These are phyloP conservation scores for Scleropages formosus DNA, from an alignment of 2,797 vertebrate species.

Conservation along the genomic window DNA sequence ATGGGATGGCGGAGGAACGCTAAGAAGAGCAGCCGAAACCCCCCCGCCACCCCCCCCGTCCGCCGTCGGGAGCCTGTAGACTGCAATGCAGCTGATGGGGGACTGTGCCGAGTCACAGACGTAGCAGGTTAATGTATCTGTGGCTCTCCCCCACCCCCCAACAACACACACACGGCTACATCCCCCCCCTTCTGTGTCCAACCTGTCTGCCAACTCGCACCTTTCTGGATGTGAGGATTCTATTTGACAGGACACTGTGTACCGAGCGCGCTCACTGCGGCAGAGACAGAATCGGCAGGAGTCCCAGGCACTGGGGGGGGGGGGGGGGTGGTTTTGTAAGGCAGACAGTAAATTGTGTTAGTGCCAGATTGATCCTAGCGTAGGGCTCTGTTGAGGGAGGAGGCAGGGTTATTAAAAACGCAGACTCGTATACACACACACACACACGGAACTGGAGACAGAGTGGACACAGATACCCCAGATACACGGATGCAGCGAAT, in stretches of 20 bases:
- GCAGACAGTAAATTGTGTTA: not conserved
- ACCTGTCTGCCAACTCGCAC: too few species aligned
- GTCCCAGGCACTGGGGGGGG: not conserved
- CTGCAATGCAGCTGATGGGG: slow-evolving; percentile 24
- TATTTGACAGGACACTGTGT: not conserved
- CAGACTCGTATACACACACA: not conserved
- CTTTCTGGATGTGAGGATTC: not conserved
- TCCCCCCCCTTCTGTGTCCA: not conserved
- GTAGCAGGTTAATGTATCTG: not conserved
- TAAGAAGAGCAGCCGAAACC: too few species aligned
- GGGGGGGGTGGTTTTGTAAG: not conserved
- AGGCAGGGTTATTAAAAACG: not conserved
- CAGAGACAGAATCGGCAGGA: not conserved
- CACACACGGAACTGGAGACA: not conserved
- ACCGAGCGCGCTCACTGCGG: slow-evolving; percentile 9
- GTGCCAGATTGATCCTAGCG: not conserved
- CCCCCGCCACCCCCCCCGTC: too few species aligned
- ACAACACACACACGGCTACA: not conserved
- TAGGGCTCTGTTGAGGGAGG: not conserved
- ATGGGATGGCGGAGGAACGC: not conserved
- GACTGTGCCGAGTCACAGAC: slow-evolving; percentile 40
- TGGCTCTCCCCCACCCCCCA: not conserved
- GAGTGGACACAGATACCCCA: not conserved
- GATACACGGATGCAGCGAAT: too few species aligned
- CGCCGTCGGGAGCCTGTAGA: not conserved